Evolutionary conservation across 2,797 vertebrate genomes (phyloP), one percentile per base, ranked within the genome.

Genomic region (Molossus molossus): DNA sequence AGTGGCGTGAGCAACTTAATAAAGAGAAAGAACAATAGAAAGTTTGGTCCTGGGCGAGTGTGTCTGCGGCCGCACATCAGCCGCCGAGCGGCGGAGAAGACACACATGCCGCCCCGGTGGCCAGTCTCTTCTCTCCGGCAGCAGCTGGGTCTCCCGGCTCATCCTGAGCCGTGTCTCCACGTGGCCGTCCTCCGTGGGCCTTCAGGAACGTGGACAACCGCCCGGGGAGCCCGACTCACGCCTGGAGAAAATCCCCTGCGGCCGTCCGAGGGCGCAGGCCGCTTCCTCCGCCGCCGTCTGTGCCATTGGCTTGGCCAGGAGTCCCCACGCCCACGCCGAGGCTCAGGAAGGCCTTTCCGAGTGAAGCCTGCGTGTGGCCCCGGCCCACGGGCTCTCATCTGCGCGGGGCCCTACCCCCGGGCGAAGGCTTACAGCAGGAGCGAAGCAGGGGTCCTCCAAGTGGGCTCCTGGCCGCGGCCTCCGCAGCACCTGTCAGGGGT

Each of bases 1-100:
- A 4, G 5, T 4, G n/a, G 25, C 10, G 1, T 0, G 6, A 83
- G 15, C 20, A 11, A 17, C 55, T 17, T 20, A 11, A 11, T 18
- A 58, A 79, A 23, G 20, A 65, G 45, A 58, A 17, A 70, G 48
- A 45, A 82, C 6, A 45, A 3, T 3, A 25, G 29, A 45, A 65
- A 90, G 40, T 21, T 27, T n/a, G 60, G 1, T 21, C 76, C 29
- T 65, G 48, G 15, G 64, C n/a, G 33, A 60, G 5, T 57, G 37
- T 65, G 45, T 20, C 29, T 58, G 37, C 55, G n/a, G 23, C n/a
- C 37, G 8, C 9, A 5, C n/a, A 15, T 65, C 45, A 29, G 45
- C 23, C 23, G 57, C 50, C 45, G 40, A 55, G 60, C 13, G 11
- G 13, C 2, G n/a, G 21, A 40, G 86, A 89, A 82, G 3, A 12